Evolutionary conservation across 2,113 vertebrate species (phyloP), one percentile per base, ranked within the genome.

Genomic region (Cyanoliseus patagonus): DNA sequence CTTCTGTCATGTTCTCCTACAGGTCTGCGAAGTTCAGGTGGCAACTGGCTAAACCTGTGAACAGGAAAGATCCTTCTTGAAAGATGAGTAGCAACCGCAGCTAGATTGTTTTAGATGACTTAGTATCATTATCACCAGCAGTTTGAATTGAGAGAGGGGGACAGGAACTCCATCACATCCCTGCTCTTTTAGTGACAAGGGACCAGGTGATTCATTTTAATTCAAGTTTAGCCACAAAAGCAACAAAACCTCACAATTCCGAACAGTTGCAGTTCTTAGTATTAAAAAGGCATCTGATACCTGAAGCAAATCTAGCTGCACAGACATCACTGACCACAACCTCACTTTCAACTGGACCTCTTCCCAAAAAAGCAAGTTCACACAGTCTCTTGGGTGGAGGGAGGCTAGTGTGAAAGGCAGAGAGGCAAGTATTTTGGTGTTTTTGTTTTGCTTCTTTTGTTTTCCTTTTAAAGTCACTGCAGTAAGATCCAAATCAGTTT

Each of bases 221-320:
- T 68, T 35, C 52, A 42, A 94, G 72, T 83, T 92, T 9, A 94
- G 88, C 91, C 90, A 84, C 79, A 91, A 93, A 94, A 95, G 81
- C 97, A 89, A 89, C 8, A 61, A 59, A 62, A 83, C 86, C 51
- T 92, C 94, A 67, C 91, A 61, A 57, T 70, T 89, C 68, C 47
- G 7, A 95, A 86, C 53, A 78, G 80, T 5, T 85, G 91, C 61
- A 86, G 70, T 88, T 97, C 62, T 83, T 42, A 62, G 64, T 42
- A 76, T 35, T 74, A 75, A 67, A 94, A 92, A 96, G 84, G 77
- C 83, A 92, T 94, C 88, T 25, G 70, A 84, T 47, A 96, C 83
- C 93, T 91, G 86, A 93, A 96, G 88, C 83, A 88, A 95, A 92
- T 83, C 74, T 72, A 79, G 84, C 94, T 80, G 91, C 90, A 94